Percentiles rank a stretch among this genome's conserved stretches.
Evolutionary conservation across 1,140 invertebrate genomes (phyloP).

Genomic region (Brachionus rotundiformis): DNA sequence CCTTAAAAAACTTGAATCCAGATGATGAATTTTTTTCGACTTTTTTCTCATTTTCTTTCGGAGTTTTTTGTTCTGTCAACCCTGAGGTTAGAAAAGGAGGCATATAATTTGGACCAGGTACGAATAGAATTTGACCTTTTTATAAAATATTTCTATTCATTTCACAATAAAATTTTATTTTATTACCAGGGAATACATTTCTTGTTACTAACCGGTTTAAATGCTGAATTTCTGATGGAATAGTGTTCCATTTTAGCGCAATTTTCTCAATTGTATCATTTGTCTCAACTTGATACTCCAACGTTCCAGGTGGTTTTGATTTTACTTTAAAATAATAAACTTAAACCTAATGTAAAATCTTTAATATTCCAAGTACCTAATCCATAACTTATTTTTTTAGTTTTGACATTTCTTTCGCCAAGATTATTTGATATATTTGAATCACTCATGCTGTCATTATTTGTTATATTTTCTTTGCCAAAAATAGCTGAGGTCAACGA

Average conservation of each 20-base stretch:
- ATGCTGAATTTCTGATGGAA: conserved; percentile 44
- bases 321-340: conserved; percentile 24
- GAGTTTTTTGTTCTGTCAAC: no score
- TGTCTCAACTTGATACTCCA: conserved; percentile 35
- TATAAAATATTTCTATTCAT: not conserved
- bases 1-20: conserved; percentile 16
- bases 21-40: not conserved
- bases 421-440: no score
- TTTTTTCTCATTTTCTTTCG: no score
- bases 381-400: no score
- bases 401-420: no score
- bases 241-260: conserved; percentile 50
- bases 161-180: not conserved
- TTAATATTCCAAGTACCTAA: no score
- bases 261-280: conserved; percentile 51
- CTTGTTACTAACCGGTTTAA: conserved; percentile 42
- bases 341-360: no score
- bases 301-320: conserved; percentile 14
- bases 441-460: not conserved
- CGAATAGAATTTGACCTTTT: conserved; percentile 20
- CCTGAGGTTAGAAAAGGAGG: not conserved
- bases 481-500: conserved; percentile 17
- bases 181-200: conserved; percentile 28
- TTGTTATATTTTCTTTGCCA: not conserved
- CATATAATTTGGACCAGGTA: conserved; percentile 41